Evolutionary conservation across 2,888 invertebrate species (phyloP).

Genomic region (Zygogramma bicolorata): DNA sequence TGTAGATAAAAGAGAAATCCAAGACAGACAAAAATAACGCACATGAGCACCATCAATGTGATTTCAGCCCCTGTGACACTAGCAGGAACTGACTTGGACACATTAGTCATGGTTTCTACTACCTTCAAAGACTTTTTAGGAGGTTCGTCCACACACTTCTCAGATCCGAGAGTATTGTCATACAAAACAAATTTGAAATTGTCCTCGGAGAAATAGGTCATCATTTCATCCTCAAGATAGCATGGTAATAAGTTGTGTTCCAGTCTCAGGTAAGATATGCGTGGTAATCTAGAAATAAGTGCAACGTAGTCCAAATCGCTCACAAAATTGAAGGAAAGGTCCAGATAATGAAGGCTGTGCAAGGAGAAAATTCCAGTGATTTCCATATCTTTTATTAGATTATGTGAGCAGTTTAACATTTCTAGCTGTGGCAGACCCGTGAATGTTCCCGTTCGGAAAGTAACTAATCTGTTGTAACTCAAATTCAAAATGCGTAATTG

Average conservation of each 20-base stretch:
- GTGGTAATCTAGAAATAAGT: constrained; percentile 58
- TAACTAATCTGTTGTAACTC: constrained; percentile 55
- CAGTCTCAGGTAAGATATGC: constrained; percentile 56
- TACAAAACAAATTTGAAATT: constrained; percentile 58
- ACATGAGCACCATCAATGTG: constrained; percentile 51
- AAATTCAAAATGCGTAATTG: constrained; percentile 55
- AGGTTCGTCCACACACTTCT: constrained; percentile 51
- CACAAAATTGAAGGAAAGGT: constrained; percentile 60
- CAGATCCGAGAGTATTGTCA: constrained; percentile 43
- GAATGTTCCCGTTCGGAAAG: constrained; percentile 59
- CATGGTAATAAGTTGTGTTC: constrained; percentile 60
- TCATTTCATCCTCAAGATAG: constrained; percentile 60
- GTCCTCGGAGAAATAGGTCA: constrained; percentile 56
- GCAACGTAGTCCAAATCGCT: constrained; percentile 60
- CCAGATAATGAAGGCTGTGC: constrained; percentile 60
- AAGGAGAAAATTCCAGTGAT: constrained; percentile 60
- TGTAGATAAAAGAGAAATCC: constrained; percentile 57
- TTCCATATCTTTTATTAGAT: constrained; percentile 53
- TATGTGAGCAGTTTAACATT: constrained; percentile 59
- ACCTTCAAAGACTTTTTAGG: constrained; percentile 22
- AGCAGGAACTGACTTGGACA: neutral
- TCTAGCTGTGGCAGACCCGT: constrained; percentile 60
- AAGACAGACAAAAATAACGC: constrained; percentile 51
- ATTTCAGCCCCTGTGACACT: constrained; percentile 44
- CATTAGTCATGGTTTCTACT: constrained; percentile 25